Conservation (phyloP, 2,888 invertebrate species). For the Tinea semifulvella region DNA sequence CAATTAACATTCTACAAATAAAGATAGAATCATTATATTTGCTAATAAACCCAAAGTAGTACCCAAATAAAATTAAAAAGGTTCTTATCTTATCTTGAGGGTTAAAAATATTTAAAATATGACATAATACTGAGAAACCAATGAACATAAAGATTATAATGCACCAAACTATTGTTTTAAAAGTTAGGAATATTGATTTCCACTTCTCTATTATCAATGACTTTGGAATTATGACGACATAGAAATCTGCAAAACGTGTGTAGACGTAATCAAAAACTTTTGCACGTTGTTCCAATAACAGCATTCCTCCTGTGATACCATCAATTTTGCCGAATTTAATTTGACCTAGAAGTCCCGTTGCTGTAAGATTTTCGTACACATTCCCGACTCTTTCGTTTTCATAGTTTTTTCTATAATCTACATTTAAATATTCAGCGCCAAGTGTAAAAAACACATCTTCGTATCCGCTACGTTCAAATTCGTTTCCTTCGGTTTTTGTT, state of each 20-base stretch:
- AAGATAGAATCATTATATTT: background rate
- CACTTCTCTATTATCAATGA: slow-evolving; percentile 10
- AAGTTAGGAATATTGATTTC: slow-evolving; percentile 14
- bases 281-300: slow-evolving; percentile 1
- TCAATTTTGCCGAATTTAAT: slow-evolving; percentile 8
- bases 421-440: slow-evolving; percentile 2
- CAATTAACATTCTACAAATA: background rate
- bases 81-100: background rate
- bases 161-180: background rate
- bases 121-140: background rate
- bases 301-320: slow-evolving; percentile 8
- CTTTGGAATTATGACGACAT: slow-evolving; percentile 10
- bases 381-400: slow-evolving; percentile 5
- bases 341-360: background rate
- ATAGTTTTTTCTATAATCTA: background rate
- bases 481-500: slow-evolving; percentile 3
- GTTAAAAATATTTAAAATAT: slow-evolving; percentile 7
- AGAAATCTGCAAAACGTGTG: slow-evolving; percentile 10
- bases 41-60: slow-evolving; percentile 1
- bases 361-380: slow-evolving; percentile 11
- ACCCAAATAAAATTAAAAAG: slow-evolving; percentile 8
- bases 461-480: background rate
- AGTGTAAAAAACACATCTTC: slow-evolving; percentile 5
- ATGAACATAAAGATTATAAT: slow-evolving; percentile 3
- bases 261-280: slow-evolving; percentile 11